Evolutionary conservation across 2,888 invertebrate species (phyloP), one percentile per base, ranked within the genome.

Genomic region (Drosophila histrio): DNA sequence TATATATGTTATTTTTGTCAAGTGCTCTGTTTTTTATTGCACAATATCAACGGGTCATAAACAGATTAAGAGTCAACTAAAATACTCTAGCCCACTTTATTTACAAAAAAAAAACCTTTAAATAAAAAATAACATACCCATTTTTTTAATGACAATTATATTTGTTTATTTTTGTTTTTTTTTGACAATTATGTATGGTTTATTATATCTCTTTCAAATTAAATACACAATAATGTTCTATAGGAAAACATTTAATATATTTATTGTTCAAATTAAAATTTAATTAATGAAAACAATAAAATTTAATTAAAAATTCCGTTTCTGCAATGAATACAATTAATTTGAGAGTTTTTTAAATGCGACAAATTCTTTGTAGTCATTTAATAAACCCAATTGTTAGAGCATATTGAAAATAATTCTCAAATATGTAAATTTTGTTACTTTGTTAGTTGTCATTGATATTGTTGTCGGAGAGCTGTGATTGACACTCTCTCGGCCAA

Each of bases 401-500:
- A 22, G 30, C 28, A 22, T 13, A 24, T 24, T 17, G 32, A 47
- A 24, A 50, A 30, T 53, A 22, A 22, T 32, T 46, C 21, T 52
- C 9, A 32, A 54, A 63, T 58, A 56, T 76, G 65, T 50, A 64
- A 76, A 64, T 71, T 17, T 41, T 54, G 15, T 44, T 43, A 9
- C 21, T 46, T 59, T 28, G 41, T 19, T 44, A 13, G 24, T 13
- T 36, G 50, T 17, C 34, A 43, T 24, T 49, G 39, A 11, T 41
- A 50, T 22, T 49, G 41, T 17, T 36, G 30, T 30, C 62, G 36
- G 28, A 13, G 2, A 15, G 28, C 28, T 38, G 41, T 77, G 77
- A 77, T 72, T 73, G 77, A 77, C 77, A 72, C 53, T 24, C 19
- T 53, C 39, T 56, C 43, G 34, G 41, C 46, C 69, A 56, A 61